Base-by-base conservation (phyloP, 2,888 invertebrate genomes). In the Hofmannophila pseudospretella region DNA sequence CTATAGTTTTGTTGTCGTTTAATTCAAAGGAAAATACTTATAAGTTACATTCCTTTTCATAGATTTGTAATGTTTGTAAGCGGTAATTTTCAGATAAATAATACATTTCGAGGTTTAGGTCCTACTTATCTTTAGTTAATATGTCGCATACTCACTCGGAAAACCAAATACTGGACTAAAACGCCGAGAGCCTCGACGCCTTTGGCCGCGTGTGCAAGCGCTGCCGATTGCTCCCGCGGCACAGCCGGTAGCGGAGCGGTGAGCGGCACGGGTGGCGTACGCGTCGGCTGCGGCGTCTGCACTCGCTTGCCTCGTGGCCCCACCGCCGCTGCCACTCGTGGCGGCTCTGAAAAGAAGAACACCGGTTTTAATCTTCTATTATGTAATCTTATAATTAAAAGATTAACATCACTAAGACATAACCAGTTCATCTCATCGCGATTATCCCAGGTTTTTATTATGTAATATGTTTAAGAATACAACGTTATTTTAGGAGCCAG, bases 151-250 rank as follows among this genome's bases (percentile, higher is more conserved):
- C 91, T 90, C 75, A 93, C 93, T 73, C 91, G 90, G 71, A 90
- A 90, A 58, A 94, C 93, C 67, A 96, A 89, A 81, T 96, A 95
- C 74, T 96, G 94, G 52, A 96, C 91, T 47, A 96, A 90, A 48
- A 94, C 91, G 43, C 94, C 93, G 58, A 97, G 89, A 27, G 95
- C 96, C 75, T 96, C 94, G 36, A 95, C 90, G 39, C 94, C 92
- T 54, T 91, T 90, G 32, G 92, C 80, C 33, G 88, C 85, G 48
- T 88, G 88, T 44, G 88, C 82, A 12, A 88, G 72, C 32, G 86
- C 79, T 7, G 62, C 67, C 5, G 73, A 58, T 48, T 84, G 80
- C 41, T 78, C 76, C 19, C 61, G 63, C 9, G 69, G 66, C 34
- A 62, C 61, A 13, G 58, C 51, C 45, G 58, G 49, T 36, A 55